Base-by-base conservation (phyloP, 2,888 invertebrate species). In the Dicycla oo region DNA sequence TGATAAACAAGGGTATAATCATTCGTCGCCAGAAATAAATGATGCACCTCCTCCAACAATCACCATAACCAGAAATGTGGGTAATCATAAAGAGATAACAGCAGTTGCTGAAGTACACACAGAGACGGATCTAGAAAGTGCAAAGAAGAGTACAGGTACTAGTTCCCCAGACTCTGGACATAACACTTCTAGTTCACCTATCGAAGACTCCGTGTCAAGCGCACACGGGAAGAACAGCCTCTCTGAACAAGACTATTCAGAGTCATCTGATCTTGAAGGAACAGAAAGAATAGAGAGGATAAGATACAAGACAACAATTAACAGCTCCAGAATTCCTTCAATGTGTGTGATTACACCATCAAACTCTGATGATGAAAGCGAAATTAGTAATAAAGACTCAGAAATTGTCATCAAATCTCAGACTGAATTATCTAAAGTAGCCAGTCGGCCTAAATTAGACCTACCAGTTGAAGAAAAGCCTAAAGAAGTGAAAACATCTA, bases 321-420 rank as follows among this genome's bases (percentile, higher is more conserved):
- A 98, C 88, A 98, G 98, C 66, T 98, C 98, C 85, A 97, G 98
- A 84, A 99, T 99, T 89, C 99, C 99, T 1, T 98, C 98, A 8
- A 98, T 99, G 97, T 99, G 98, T 92, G 98, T 98, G 4, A 98
- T 98, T 64, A 98, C 98, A 23, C 98, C 98, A 7, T 97, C 97
- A 0, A 98, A 98, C 77, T 98, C 98, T 80, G 98, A 98, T 86
- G 98, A 98, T 88, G 98, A 98, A 91, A 97, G 97, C 82, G 96
- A 97, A 90, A 90, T 87, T 51, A 93, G 93, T 84, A 89, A 87
- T 72, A 95, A 93, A 88, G 92, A 91, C 58, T 87, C 89, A 20
- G 92, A 92, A 49, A 82, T 80, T 6, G 69, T 78, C 26, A 81
- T 83, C 43, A 91, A 88, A 81, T 26, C 69, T 20, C 65, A 82